These are phyloP conservation scores for Saxidomus purpurata DNA, from an alignment of 1,140 invertebrate species.

Conservation along the genomic window DNA sequence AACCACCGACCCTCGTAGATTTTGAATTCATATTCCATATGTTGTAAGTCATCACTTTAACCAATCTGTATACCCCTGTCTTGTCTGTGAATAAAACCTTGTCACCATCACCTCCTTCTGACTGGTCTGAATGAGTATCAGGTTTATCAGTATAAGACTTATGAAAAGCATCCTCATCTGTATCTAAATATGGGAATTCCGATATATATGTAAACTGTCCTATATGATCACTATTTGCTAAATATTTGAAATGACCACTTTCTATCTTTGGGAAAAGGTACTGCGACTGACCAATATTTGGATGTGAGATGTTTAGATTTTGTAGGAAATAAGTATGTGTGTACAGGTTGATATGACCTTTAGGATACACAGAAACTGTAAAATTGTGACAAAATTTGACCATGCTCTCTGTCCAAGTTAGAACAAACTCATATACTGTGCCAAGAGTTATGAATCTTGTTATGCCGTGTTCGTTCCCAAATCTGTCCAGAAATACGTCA, in stretches of 20 bases:
- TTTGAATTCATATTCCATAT: constrained; percentile 70
- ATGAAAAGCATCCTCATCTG: background rate
- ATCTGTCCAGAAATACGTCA: background rate
- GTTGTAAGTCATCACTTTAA: constrained; percentile 70
- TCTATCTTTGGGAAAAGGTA: constrained; percentile 29
- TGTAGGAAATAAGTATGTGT: constrained; percentile 42
- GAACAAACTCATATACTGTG: constrained; percentile 9
- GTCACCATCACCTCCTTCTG: background rate
- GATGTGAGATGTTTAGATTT: constrained; percentile 19
- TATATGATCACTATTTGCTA: constrained; percentile 2
- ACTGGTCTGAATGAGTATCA: background rate
- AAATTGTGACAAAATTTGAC: constrained; percentile 41
- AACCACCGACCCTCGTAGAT: constrained; percentile 37
- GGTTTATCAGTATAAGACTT: background rate
- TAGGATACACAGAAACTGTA: constrained; percentile 47
- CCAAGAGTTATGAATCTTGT: constrained; percentile 45
- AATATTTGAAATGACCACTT: constrained; percentile 44
- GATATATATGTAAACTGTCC: background rate
- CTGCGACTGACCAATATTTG: background rate
- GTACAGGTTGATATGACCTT: constrained; percentile 45
- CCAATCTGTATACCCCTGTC: background rate
- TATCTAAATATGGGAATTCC: background rate
- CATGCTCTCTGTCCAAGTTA: constrained; percentile 49
- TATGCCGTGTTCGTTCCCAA: constrained; percentile 13
- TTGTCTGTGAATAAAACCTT: background rate